Base-by-base conservation (phyloP, 2,888 invertebrate genomes). In the Mesochorus sp. region DNA sequence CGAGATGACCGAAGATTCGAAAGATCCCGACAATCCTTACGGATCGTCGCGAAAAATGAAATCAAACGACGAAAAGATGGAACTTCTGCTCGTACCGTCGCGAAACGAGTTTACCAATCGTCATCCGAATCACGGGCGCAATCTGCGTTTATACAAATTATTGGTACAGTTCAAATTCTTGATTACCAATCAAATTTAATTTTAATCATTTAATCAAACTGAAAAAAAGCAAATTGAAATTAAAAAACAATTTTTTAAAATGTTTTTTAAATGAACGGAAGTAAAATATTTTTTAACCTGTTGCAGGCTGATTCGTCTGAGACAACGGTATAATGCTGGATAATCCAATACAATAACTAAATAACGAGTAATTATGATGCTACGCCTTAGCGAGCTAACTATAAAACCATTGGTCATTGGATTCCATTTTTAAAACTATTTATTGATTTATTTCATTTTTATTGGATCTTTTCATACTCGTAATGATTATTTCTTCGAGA, bases 71-170 rank as follows among this genome's bases (percentile, higher is more conserved):
- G 79, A 79, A 37, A 66, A 62, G n/a, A 75, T 75, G n/a, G 79
- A 81, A 34, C 71, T 84, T 31, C 42, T 86, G 3, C 57, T 85
- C 66, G 3, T 61, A 17, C 76, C 84, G 47, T 73, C 85, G 19
- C 68, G 53, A 12, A 79, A 75, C n/a, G 81, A 81, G 3, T 76
- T 81, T 31, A 51, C 80, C 26, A 71, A 81, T 31, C 76, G 75
- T 10, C 76, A 72, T 12, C 78, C 73, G 12, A 77, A 79, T 42
- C 78, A 78, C 42, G 61, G 75, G 6, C 83, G 70, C 37, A 83
- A 83, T 37, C 49, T 85, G 14, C 80, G 80, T 10, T 66, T 84
- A 67, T 80, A 84, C 49, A 83, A 86, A 68, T 77, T 86, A 67
- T 79, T 87, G 87, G 87, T 86, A 76, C 82, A 17, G 8, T 17